These are phyloP conservation scores for Psilopsiagon aurifrons DNA, from an alignment of 2,113 vertebrate genomes.

Conservation along the genomic window DNA sequence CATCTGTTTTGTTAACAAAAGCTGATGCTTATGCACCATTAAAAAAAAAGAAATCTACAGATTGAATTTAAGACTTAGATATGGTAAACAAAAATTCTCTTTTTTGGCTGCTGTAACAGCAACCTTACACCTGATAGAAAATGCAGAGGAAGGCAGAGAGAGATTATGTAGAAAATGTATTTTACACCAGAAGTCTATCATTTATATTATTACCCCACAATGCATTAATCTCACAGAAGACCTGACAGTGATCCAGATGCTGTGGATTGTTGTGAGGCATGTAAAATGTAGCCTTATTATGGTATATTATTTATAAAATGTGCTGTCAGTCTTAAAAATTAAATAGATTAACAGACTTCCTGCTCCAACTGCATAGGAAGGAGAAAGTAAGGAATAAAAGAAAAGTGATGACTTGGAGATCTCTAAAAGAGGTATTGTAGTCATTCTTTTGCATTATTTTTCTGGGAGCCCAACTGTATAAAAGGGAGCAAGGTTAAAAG, in stretches of 20 bases:
- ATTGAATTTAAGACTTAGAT: background rate
- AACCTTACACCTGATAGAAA: background rate
- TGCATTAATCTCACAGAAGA: background rate
- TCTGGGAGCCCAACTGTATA: background rate
- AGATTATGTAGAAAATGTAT: background rate
- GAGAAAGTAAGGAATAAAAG: background rate
- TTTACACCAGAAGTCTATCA: background rate
- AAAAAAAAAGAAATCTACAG: background rate
- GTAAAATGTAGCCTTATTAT: background rate
- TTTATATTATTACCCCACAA: background rate
- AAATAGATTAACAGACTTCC: background rate
- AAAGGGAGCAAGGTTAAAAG: background rate
- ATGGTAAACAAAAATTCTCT: background rate
- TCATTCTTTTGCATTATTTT: background rate
- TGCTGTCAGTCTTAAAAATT: background rate
- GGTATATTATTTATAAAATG: background rate
- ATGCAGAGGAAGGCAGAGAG: background rate
- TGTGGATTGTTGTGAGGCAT: background rate
- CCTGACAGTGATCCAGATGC: background rate
- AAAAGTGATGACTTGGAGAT: background rate
- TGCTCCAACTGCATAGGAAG: background rate
- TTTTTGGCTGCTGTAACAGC: background rate
- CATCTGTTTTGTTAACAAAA: background rate
- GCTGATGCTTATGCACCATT: background rate
- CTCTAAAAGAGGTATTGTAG: background rate